phyloP scores from a whole-genome alignment of 2,797 vertebrate species.

The Gambelia wislizenii region DNA sequence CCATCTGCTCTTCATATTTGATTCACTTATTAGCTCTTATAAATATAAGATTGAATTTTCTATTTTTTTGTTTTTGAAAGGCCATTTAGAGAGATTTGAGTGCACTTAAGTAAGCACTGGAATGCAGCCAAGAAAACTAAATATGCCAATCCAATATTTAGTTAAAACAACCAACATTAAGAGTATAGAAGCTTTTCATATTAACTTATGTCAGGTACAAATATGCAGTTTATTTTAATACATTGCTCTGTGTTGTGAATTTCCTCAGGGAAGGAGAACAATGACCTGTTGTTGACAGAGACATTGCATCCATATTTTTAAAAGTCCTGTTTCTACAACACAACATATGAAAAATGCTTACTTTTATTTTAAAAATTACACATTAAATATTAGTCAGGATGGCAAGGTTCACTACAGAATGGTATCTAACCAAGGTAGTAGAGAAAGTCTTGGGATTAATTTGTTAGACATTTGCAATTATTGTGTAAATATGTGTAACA shows the following conservation, averaged over 20 bases:
- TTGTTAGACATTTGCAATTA: neutral
- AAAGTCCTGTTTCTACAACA: neutral
- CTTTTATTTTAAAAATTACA: neutral
- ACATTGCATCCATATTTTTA: neutral
- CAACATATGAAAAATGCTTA: neutral
- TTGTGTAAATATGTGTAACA: neutral
- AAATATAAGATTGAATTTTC: neutral
- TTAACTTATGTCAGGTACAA: neutral
- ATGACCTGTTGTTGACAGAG: neutral
- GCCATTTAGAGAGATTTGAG: neutral
- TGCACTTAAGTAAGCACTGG: neutral
- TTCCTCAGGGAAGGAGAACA: neutral
- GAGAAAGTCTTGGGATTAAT: neutral
- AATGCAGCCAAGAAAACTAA: neutral
- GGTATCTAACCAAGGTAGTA: neutral
- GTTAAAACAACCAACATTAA: conserved; percentile 5
- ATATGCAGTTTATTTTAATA: conserved; percentile 4
- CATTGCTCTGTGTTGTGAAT: neutral
- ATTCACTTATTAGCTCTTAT: neutral
- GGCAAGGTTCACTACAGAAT: neutral
- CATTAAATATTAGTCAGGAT: neutral
- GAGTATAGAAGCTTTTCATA: neutral
- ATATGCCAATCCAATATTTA: neutral
- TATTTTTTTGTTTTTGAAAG: conserved; percentile 1
- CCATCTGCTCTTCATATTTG: neutral